Evolutionary conservation across 2,888 invertebrate species (phyloP).

Genomic region (Melinaea marsaeus): DNA sequence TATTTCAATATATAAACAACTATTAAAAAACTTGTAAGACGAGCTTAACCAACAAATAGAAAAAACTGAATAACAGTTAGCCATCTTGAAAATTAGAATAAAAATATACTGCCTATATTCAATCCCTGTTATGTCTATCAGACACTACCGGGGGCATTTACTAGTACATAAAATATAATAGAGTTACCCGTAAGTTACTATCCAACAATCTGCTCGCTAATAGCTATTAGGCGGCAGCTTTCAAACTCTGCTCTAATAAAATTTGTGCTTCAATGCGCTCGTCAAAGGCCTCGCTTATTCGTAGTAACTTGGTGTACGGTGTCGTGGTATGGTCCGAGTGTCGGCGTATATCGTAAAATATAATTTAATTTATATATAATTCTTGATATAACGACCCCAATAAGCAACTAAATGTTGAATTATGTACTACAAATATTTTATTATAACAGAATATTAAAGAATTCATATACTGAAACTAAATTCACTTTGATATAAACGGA

Average conservation of each 20-base stretch:
- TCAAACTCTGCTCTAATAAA: conserved; percentile 33
- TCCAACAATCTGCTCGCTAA: conserved; percentile 12
- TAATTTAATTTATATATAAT: too few relatives aligned
- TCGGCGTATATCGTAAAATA: too few relatives aligned
- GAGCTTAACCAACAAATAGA: too few relatives aligned
- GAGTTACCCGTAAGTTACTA: conserved; percentile 3
- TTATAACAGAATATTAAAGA: not conserved
- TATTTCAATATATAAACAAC: too few relatives aligned
- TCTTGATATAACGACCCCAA: too few relatives aligned
- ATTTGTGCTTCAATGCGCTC: conserved; percentile 33
- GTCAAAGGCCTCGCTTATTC: conserved; percentile 32
- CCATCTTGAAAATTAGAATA: too few relatives aligned
- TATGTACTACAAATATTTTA: too few relatives aligned
- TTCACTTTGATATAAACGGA: not conserved
- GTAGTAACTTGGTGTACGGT: conserved; percentile 16
- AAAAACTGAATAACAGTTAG: too few relatives aligned
- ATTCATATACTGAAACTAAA: not conserved
- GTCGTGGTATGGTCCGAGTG: not conserved
- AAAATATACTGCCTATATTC: too few relatives aligned
- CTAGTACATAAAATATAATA: conserved; percentile 7
- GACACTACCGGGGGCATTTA: not conserved
- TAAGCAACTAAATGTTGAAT: too few relatives aligned
- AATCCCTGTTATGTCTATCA: too few relatives aligned
- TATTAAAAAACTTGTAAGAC: too few relatives aligned
- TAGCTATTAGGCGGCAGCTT: conserved; percentile 27